These are phyloP conservation scores for Ganaspis sp. DNA, from an alignment of 1,140 invertebrate genomes.

Conservation along the genomic window DNA sequence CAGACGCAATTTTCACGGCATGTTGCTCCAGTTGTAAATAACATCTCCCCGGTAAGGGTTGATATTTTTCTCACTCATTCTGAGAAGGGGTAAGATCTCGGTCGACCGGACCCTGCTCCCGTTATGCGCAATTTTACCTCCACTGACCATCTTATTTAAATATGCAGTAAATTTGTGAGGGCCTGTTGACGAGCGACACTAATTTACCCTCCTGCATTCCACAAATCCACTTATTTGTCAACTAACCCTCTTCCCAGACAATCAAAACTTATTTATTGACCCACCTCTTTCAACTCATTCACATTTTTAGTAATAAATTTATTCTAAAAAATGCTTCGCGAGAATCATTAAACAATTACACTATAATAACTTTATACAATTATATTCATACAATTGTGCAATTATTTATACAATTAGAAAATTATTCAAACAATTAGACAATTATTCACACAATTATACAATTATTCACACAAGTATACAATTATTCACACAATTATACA, in stretches of 20 bases:
- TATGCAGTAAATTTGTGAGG: background rate
- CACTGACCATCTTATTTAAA: slow-evolving; percentile 2
- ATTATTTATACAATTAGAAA: no score
- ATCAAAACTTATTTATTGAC: background rate
- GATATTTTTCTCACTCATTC: slow-evolving; percentile 41
- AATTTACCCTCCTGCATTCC: slow-evolving; percentile 25
- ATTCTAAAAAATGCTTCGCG: no score
- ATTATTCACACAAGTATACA: no score
- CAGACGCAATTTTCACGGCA: slow-evolving; percentile 53
- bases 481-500: no score
- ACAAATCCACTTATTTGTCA: background rate
- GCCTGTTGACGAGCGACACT: slow-evolving; percentile 32
- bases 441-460: no score
- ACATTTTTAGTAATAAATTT: background rate
- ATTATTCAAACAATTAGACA: no score
- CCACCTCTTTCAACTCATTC: background rate
- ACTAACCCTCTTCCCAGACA: background rate
- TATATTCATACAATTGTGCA: no score
- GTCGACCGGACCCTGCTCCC: slow-evolving; percentile 31
- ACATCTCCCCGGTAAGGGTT: slow-evolving; percentile 57
- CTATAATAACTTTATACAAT: no score
- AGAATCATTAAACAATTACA: no score
- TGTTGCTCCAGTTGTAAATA: slow-evolving; percentile 72
- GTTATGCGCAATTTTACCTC: slow-evolving; percentile 37
- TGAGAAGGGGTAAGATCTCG: slow-evolving; percentile 29